phyloP scores from a whole-genome alignment of 1,140 invertebrate genomes.

The Laodelphax striatellus region DNA sequence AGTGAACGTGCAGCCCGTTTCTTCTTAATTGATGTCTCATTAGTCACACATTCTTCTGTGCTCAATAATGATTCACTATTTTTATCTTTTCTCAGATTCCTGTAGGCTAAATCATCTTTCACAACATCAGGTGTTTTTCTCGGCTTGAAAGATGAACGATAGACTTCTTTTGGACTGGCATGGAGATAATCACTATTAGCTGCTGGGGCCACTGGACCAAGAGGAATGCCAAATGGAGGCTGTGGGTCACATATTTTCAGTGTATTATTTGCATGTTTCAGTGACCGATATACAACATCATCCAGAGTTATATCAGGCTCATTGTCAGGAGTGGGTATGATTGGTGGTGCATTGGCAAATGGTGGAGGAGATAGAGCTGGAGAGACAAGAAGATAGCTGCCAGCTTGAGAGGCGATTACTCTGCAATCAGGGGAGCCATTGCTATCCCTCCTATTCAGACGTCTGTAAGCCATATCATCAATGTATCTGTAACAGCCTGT shows the following conservation, averaged over 20 bases:
- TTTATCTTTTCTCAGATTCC: slow-evolving; percentile 68
- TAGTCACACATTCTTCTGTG: slow-evolving; percentile 12
- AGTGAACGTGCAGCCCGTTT: slow-evolving; percentile 63
- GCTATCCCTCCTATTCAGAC: slow-evolving; percentile 38
- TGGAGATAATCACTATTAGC: slow-evolving; percentile 75
- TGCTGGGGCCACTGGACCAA: slow-evolving; percentile 62
- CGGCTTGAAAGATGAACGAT: slow-evolving; percentile 46
- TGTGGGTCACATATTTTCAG: slow-evolving; percentile 63
- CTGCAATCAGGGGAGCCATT: slow-evolving; percentile 31
- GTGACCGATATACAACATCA: slow-evolving; percentile 70
- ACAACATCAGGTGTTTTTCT: slow-evolving; percentile 66
- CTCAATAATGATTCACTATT: slow-evolving; percentile 28
- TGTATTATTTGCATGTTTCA: slow-evolving; percentile 60
- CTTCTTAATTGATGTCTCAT: slow-evolving; percentile 34
- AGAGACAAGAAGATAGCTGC: slow-evolving; percentile 59
- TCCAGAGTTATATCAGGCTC: slow-evolving; percentile 73
- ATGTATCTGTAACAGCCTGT: slow-evolving; percentile 32
- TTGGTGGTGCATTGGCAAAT: slow-evolving; percentile 18
- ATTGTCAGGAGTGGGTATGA: slow-evolving; percentile 8
- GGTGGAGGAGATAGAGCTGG: slow-evolving; percentile 39
- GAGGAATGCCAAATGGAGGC: slow-evolving; percentile 78
- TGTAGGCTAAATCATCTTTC: slow-evolving; percentile 74
- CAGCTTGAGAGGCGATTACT: slow-evolving; percentile 48
- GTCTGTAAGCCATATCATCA: slow-evolving; percentile 71
- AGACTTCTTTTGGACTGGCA: slow-evolving; percentile 45